A percentile compares a stretch with the other conserved stretches of the same genome.
Conservation (phyloP, 2,797 vertebrate genomes). For the Intellagama lesueurii region DNA sequence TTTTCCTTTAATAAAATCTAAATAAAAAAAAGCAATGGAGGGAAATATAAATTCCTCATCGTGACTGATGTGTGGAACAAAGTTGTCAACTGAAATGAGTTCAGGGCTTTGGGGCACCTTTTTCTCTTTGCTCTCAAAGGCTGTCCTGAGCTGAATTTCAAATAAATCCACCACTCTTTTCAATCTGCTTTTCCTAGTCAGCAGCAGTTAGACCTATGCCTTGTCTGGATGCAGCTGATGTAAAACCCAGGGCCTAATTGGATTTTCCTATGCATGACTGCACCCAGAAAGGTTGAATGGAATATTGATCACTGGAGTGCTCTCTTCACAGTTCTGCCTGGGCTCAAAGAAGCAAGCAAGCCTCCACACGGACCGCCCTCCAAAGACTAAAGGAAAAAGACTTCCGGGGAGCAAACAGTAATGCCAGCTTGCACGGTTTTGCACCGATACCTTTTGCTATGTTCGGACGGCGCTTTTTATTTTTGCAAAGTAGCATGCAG, state of each 20-base stretch:
- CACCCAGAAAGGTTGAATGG: not conserved
- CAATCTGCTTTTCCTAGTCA: slow-evolving; percentile 37
- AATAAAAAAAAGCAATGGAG: not conserved
- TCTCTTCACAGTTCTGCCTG: not conserved
- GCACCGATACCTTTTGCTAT: not conserved
- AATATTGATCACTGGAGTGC: slow-evolving; percentile 13
- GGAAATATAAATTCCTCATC: not conserved
- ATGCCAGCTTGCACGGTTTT: not conserved
- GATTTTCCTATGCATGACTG: slow-evolving; percentile 11
- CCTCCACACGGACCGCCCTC: not conserved
- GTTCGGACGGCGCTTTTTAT: not conserved
- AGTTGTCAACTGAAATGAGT: slow-evolving; percentile 41
- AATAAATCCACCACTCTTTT: slow-evolving; percentile 48
- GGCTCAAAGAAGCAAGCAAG: not conserved
- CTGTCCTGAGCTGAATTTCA: slow-evolving; percentile 50
- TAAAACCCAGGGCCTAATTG: not conserved
- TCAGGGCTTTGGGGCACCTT: slow-evolving; percentile 40
- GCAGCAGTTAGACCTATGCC: not conserved
- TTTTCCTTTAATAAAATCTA: no score
- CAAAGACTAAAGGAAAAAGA: not conserved
- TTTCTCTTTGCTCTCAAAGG: slow-evolving; percentile 35
- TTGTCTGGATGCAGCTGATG: not conserved
- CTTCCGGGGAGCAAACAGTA: not conserved
- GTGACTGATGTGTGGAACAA: not conserved
- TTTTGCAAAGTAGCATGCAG: not conserved